Evolutionary conservation across 2,113 vertebrate genomes (phyloP).

Genomic region (Rhea pennata): DNA sequence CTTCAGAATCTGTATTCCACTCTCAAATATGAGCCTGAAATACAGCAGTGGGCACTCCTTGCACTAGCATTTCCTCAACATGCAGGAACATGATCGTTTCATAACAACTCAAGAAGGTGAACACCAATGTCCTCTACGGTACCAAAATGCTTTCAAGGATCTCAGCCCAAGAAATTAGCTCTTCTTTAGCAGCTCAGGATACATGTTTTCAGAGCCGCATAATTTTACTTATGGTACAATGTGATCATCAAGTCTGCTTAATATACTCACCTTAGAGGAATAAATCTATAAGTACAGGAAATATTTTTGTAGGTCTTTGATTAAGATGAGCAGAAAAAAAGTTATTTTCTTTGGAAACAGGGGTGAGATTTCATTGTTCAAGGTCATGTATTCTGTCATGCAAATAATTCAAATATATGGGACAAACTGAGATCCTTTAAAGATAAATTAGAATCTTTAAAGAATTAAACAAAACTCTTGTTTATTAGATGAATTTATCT

Average conservation of each 20-base stretch:
- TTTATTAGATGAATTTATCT: slow-evolving; percentile 19
- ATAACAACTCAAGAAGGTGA: background rate
- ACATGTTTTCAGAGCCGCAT: background rate
- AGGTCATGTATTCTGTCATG: rapidly evolving
- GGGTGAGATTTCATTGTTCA: background rate
- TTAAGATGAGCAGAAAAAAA: background rate
- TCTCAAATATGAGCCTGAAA: background rate
- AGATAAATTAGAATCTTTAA: background rate
- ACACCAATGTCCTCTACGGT: background rate
- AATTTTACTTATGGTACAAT: background rate
- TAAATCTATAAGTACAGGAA: background rate
- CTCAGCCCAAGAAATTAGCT: background rate
- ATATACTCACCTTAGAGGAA: background rate
- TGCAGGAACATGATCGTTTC: background rate
- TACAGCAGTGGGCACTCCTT: background rate
- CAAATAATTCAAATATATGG: background rate
- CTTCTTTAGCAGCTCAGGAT: background rate
- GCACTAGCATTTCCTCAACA: background rate
- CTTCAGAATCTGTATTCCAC: background rate
- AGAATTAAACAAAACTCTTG: background rate
- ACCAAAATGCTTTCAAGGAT: background rate
- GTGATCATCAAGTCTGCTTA: background rate
- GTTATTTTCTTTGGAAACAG: background rate
- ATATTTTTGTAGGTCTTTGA: background rate
- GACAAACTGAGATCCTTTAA: background rate